These are phyloP conservation scores for Incurvaria masculella DNA, from an alignment of 2,888 invertebrate species.

Conservation along the genomic window DNA sequence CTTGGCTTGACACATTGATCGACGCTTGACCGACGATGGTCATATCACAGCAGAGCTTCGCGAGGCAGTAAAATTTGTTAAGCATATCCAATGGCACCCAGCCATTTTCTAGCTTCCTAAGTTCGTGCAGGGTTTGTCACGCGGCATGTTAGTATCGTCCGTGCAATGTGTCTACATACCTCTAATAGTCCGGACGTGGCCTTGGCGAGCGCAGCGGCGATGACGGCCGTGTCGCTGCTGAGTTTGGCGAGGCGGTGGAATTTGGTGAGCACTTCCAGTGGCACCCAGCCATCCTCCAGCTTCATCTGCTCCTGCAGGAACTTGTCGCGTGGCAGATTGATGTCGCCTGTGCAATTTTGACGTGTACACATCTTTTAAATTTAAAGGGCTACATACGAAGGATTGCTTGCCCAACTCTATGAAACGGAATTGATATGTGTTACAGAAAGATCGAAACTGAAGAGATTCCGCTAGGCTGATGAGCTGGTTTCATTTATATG, in stretches of 20 bases:
- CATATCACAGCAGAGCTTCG: no score
- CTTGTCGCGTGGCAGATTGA: conserved; percentile 88
- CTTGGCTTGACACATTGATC: no score
- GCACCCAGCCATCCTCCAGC: conserved; percentile 89
- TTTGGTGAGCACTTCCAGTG: conserved; percentile 75
- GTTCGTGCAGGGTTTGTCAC: conserved; percentile 86
- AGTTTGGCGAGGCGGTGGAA: conserved; percentile 84
- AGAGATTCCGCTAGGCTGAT: no score
- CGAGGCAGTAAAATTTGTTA: conserved; percentile 85
- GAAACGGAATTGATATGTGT: not conserved
- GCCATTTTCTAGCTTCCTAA: conserved; percentile 81
- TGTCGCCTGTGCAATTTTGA: conserved; percentile 80
- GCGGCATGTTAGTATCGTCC: no score
- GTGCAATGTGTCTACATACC: no score
- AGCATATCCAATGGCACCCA: conserved; percentile 87
- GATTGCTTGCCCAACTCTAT: no score
- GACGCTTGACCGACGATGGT: no score
- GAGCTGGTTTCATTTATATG: no score
- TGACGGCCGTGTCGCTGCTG: conserved; percentile 63
- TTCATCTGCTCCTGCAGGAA: conserved; percentile 86
- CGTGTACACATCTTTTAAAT: not conserved
- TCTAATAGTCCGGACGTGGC: conserved; percentile 71
- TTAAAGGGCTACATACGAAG: no score
- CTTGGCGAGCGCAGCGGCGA: conserved; percentile 71
- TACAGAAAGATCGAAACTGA: no score